A percentile compares a stretch with the other conserved stretches of the same genome.
Evolutionary conservation across 2,797 vertebrate species (phyloP).

Genomic region (Masticophis lateralis): DNA sequence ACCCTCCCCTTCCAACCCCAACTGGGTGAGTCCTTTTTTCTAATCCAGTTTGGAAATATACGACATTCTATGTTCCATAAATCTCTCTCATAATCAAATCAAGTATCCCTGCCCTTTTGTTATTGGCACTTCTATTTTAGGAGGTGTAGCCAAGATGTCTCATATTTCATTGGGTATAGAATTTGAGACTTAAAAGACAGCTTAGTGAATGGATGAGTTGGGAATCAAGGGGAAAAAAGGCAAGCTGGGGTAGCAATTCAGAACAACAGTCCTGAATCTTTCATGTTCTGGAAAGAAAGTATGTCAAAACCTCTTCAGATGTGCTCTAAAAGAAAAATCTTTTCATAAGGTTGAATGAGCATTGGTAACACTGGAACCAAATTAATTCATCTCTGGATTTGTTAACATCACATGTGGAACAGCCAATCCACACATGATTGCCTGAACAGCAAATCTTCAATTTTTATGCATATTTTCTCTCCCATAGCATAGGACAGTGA

Average conservation of each 20-base stretch:
- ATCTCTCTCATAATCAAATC: background rate
- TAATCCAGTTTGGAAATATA: background rate
- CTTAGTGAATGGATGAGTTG: background rate
- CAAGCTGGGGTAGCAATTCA: background rate
- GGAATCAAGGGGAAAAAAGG: background rate
- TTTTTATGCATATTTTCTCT: background rate
- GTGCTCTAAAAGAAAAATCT: background rate
- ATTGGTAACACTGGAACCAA: background rate
- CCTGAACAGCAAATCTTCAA: background rate
- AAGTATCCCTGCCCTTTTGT: background rate
- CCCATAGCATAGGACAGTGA: background rate
- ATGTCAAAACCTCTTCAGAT: background rate
- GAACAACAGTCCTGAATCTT: background rate
- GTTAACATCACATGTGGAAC: background rate
- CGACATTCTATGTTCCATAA: background rate
- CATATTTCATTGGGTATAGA: background rate
- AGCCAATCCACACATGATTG: background rate
- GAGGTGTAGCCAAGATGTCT: background rate
- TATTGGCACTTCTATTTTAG: background rate
- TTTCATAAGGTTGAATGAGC: background rate
- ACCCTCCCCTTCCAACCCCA: background rate
- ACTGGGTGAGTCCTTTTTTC: too few species aligned
- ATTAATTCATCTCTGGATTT: background rate
- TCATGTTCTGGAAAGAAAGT: background rate
- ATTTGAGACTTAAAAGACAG: background rate